Conservation (phyloP, 2,113 vertebrate species). For the Dipodomys spectabilis region DNA sequence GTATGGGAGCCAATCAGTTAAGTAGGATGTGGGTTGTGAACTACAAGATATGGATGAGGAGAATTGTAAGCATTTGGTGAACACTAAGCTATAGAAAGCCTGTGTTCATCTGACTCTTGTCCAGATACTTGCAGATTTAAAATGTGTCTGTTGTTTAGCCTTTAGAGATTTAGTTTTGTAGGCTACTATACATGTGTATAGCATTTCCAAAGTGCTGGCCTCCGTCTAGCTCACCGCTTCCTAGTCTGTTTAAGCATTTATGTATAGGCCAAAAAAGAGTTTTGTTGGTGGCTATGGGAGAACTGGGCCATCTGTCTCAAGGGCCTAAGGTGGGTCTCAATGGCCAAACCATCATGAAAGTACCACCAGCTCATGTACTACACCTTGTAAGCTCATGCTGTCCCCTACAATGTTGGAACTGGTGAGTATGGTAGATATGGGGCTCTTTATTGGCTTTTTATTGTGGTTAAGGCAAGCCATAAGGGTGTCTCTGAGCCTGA, state of each 20-base stretch:
- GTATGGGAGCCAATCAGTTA: neutral
- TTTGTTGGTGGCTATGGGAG: neutral
- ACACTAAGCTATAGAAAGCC: too few relatives aligned
- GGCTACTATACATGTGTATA: neutral
- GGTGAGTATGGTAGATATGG: neutral
- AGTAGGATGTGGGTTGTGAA: neutral
- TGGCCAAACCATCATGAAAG: neutral
- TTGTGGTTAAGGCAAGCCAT: too few relatives aligned
- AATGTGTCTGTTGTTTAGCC: neutral
- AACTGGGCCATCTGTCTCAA: neutral
- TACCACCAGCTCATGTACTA: neutral
- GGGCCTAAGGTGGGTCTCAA: fast-evolving
- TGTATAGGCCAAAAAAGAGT: neutral
- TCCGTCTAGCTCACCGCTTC: neutral
- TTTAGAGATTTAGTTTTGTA: neutral
- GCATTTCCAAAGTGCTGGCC: neutral
- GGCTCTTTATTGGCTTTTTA: neutral
- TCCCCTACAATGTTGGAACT: neutral
- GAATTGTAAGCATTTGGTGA: neutral
- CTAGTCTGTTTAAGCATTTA: neutral
- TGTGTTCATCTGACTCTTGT: neutral
- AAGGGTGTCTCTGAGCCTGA: neutral
- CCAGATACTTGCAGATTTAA: neutral
- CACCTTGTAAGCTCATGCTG: too few relatives aligned
- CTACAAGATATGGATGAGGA: neutral